Conservation (phyloP, 1,140 invertebrate species). For the Adoxophyes honmai region DNA sequence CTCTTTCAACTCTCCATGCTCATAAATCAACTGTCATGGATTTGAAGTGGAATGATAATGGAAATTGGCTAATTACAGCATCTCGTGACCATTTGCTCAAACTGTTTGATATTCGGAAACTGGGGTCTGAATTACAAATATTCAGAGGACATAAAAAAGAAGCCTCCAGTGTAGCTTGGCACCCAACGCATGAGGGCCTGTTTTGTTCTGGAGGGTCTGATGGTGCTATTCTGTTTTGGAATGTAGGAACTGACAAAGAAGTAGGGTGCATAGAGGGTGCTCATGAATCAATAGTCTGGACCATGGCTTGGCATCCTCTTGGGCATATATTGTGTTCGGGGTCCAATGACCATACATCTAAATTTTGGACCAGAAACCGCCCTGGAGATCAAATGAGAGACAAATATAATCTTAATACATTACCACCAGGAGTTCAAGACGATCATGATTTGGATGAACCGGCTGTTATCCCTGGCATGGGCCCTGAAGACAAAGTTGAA, state of each 20-base stretch:
- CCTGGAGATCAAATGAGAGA: slow-evolving; percentile 99
- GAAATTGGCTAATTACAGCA: slow-evolving; percentile 99
- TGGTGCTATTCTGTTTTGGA: slow-evolving; percentile 98
- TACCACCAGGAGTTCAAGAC: slow-evolving; percentile 84
- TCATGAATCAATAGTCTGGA: slow-evolving; percentile 99
- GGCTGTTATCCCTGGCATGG: slow-evolving; percentile 94
- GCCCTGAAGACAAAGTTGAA: slow-evolving; percentile 93
- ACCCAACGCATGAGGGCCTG: slow-evolving; percentile 96
- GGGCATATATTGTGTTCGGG: slow-evolving; percentile 99
- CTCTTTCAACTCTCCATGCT: slow-evolving; percentile 93
- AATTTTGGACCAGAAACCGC: slow-evolving; percentile 99
- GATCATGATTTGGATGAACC: slow-evolving; percentile 83
- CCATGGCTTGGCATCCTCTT: slow-evolving; percentile 98
- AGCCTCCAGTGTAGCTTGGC: slow-evolving; percentile 98
- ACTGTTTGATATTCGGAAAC: slow-evolving; percentile 97
- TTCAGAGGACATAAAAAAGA: slow-evolving; percentile 99
- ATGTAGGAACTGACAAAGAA: slow-evolving; percentile 98
- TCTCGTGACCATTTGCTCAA: slow-evolving; percentile 98
- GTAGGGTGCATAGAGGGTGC: slow-evolving; percentile 98
- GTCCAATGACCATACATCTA: slow-evolving; percentile 98
- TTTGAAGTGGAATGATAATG: slow-evolving; percentile 99
- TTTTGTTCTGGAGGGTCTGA: slow-evolving; percentile 98
- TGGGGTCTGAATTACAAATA: slow-evolving; percentile 95
- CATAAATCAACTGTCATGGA: slow-evolving; percentile 99
- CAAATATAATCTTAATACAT: slow-evolving; percentile 96